A percentile compares a stretch with the other conserved stretches of the same genome.
These are phyloP conservation scores for Plestiodon gilberti DNA, from an alignment of 2,113 vertebrate genomes.

Conservation along the genomic window DNA sequence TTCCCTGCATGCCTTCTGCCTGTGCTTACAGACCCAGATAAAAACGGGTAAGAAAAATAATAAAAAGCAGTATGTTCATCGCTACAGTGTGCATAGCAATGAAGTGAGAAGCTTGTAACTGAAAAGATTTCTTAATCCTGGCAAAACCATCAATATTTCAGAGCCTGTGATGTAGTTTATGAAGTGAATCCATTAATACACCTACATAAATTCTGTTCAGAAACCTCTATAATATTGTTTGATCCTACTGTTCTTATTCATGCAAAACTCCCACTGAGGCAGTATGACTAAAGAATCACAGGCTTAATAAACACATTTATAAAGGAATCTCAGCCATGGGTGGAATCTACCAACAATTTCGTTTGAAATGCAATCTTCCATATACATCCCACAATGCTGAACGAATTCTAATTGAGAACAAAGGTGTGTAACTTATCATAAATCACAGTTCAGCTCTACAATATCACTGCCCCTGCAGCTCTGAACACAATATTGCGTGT, in stretches of 20 bases:
- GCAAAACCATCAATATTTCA: slow-evolving; percentile 16
- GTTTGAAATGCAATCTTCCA: slow-evolving; percentile 6
- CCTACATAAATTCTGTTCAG: background rate
- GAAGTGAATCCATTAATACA: slow-evolving; percentile 9
- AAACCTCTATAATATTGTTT: slow-evolving; percentile 17
- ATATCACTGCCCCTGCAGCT: slow-evolving; percentile 24
- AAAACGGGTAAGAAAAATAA: background rate
- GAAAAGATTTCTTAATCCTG: slow-evolving; percentile 11
- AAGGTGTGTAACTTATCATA: slow-evolving; percentile 39
- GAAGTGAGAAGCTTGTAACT: background rate
- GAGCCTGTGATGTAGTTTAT: slow-evolving; percentile 23
- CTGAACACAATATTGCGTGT: slow-evolving; percentile 18
- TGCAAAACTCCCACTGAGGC: background rate
- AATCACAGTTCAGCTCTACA: slow-evolving; percentile 35
- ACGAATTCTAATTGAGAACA: slow-evolving; percentile 32
- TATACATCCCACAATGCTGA: slow-evolving; percentile 11
- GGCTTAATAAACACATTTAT: slow-evolving; percentile 12
- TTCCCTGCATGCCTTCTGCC: background rate
- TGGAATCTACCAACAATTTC: slow-evolving; percentile 2
- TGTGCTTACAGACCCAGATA: background rate
- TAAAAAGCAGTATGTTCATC: background rate
- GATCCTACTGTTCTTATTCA: background rate
- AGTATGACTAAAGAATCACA: background rate
- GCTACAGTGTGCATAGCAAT: background rate
- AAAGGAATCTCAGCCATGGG: slow-evolving; percentile 22